phyloP scores from a whole-genome alignment of 2,113 vertebrate genomes.

The Phrynosoma blainvillii region DNA sequence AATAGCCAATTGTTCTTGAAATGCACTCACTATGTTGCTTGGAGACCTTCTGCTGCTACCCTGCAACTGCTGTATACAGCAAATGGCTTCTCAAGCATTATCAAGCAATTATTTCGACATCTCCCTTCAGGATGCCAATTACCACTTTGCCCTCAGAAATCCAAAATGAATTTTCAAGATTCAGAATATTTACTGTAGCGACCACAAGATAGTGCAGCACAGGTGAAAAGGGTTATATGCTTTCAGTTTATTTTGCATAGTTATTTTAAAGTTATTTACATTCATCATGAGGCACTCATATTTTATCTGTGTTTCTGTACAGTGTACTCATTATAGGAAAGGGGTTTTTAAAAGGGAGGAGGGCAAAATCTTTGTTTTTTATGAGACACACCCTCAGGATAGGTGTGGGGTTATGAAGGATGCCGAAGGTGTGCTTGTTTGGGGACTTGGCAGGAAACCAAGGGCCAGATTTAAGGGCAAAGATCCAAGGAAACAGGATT shows the following conservation, averaged over 20 bases:
- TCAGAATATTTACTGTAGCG: not conserved
- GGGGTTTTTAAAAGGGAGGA: too few relatives aligned
- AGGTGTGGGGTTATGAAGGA: too few relatives aligned
- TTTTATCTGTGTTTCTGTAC: not conserved
- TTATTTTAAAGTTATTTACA: not conserved
- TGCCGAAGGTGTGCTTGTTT: too few relatives aligned
- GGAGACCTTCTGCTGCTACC: not conserved
- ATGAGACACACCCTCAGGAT: too few relatives aligned
- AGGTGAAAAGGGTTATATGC: not conserved
- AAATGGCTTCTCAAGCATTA: not conserved
- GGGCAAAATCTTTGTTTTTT: too few relatives aligned
- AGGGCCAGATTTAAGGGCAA: too few relatives aligned
- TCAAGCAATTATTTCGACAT: not conserved
- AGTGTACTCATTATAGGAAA: not conserved
- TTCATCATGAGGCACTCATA: not conserved
- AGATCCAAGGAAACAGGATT: too few relatives aligned
- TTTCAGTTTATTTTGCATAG: not conserved
- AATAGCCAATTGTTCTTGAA: not conserved
- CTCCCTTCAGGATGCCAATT: not conserved
- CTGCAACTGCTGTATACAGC: not conserved
- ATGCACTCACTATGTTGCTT: not conserved
- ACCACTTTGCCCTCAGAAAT: conserved; percentile 17
- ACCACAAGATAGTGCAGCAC: not conserved
- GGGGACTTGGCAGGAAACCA: too few relatives aligned
- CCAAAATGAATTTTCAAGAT: not conserved